These are phyloP conservation scores for Pelecanus crispus DNA, from an alignment of 2,113 vertebrate species.

Conservation along the genomic window DNA sequence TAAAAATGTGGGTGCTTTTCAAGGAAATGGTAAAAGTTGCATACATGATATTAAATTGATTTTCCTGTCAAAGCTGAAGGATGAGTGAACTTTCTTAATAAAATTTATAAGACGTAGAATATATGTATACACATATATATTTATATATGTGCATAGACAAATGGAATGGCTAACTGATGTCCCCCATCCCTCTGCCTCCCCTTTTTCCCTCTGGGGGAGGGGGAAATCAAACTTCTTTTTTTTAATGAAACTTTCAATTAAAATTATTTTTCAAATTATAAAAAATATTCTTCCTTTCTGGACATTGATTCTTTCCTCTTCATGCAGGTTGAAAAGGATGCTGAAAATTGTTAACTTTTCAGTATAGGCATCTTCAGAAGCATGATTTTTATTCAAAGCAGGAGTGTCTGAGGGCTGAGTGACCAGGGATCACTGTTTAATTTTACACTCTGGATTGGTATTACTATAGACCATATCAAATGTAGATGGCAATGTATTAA, in stretches of 20 bases:
- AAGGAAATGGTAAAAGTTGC: not conserved
- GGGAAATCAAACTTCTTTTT: fast-evolving
- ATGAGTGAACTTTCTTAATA: not conserved
- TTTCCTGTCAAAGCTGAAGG: not conserved
- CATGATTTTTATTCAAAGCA: not conserved
- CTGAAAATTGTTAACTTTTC: not conserved
- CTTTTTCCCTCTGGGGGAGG: fast-evolving
- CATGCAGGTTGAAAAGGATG: fast-evolving
- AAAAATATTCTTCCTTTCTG: not conserved
- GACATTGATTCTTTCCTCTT: not conserved
- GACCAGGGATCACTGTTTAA: not conserved
- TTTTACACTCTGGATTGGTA: not conserved
- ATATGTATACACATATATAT: not conserved
- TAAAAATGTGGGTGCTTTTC: not conserved
- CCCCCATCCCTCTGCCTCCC: not conserved
- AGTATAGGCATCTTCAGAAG: not conserved
- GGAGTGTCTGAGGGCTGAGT: not conserved
- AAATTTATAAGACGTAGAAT: not conserved
- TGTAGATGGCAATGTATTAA: not conserved
- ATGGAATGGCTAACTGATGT: not conserved
- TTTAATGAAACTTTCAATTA: not conserved
- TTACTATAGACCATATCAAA: not conserved
- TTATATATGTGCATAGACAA: not conserved
- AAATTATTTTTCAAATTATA: not conserved
- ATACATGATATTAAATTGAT: not conserved